Evolutionary conservation across 2,113 vertebrate species (phyloP), one percentile per base, ranked within the genome.

Genomic region (Zootoca vivipara): DNA sequence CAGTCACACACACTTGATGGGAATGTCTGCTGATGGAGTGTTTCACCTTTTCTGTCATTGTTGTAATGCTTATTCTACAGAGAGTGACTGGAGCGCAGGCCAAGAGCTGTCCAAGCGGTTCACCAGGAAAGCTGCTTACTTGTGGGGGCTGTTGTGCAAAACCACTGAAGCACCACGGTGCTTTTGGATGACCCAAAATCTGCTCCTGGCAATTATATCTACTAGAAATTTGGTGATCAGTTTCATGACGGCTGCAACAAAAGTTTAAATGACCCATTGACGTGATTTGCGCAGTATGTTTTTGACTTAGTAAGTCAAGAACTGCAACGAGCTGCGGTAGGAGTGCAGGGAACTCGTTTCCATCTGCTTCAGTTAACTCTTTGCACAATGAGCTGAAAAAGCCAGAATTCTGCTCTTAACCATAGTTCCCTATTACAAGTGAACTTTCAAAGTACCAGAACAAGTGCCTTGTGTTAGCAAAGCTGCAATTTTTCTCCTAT

Each of bases 41-140:
- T 72, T 73, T 70, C 65, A 62, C 10, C 9, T 42, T 70, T 75
- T 93, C 85, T 89, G 84, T 74, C 85, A 77, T n/a, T 65, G 28
- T 30, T 62, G 52, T 88, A 69, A 40, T 15, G 1, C 46, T 10
- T 80, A 88, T 85, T 75, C 79, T 35, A 82, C 79, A 35, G n/a
- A 91, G 84, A 91, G 69, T 38, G 88, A 67, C 86, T 87, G 83
- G 69, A 58, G 26, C 20, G 16, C 7, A 78, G 24, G 3, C 78
- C 90, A 89, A 89, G 89, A 92, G 87, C 5, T 80, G 35, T 22
- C 81, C n/a, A 86, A 80, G n/a, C 56, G 87, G 88, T 87, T 91
- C 75, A 28, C 70, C 33, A 62, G 33, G 85, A 92, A 81, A 58
- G 15, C 62, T 56, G 87, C 18, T 87, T 87, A 91, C 77, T 64